These are phyloP conservation scores for Catostylus mosaicus DNA, from an alignment of 30 jellyfish, hydroid and myxozoan species.

Conservation along the genomic window DNA sequence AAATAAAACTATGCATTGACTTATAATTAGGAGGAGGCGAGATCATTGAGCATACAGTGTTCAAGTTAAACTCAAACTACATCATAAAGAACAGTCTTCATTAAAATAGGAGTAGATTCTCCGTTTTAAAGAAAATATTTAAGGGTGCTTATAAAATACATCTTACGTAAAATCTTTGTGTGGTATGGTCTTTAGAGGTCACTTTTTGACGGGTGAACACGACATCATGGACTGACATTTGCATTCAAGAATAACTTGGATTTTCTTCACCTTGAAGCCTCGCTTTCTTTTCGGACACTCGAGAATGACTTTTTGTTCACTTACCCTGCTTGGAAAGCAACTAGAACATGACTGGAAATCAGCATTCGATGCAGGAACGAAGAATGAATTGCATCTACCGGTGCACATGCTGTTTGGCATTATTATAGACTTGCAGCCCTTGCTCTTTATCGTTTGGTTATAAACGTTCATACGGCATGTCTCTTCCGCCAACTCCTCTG, in stretches of 20 bases:
- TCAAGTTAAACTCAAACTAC: too few relatives aligned
- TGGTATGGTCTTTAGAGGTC: neutral
- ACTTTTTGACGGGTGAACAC: slow-evolving; percentile 1
- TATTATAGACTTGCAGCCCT: slow-evolving; percentile 61
- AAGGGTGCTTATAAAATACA: too few relatives aligned
- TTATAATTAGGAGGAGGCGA: too few relatives aligned
- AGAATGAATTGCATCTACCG: slow-evolving; percentile 74
- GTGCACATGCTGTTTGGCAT: slow-evolving; percentile 44
- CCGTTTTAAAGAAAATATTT: too few relatives aligned
- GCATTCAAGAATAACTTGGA: slow-evolving; percentile 36
- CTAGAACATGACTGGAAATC: slow-evolving; percentile 64
- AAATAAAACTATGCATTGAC: too few relatives aligned
- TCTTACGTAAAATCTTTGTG: too few relatives aligned
- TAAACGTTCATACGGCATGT: slow-evolving; percentile 31
- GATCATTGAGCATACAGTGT: too few relatives aligned
- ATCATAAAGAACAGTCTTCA: too few relatives aligned
- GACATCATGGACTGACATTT: slow-evolving; percentile 56
- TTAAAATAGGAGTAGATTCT: too few relatives aligned
- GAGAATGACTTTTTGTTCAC: slow-evolving; percentile 1
- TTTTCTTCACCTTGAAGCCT: slow-evolving; percentile 42
- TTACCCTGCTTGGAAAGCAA: slow-evolving; percentile 49
- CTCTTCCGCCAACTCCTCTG: slow-evolving; percentile 36
- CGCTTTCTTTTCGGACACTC: slow-evolving; percentile 53
- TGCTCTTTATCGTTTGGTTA: slow-evolving; percentile 53
- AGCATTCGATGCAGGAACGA: slow-evolving; percentile 46